phyloP scores from a whole-genome alignment of 2,888 invertebrate species.

The Pristionchus arcanus region DNA sequence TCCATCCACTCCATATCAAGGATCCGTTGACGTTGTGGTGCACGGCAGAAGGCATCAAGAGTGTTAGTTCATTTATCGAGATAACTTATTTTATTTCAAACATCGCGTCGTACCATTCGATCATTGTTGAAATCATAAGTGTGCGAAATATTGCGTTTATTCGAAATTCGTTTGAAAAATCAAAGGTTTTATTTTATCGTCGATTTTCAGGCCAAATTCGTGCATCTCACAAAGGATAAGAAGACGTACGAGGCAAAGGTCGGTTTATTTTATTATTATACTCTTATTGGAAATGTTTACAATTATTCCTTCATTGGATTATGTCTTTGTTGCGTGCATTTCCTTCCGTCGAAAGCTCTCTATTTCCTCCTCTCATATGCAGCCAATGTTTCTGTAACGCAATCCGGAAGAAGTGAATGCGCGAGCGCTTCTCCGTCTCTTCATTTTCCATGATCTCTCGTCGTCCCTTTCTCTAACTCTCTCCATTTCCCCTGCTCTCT shows the following conservation, averaged over 20 bases:
- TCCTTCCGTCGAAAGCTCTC: not conserved
- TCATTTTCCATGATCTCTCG: not conserved
- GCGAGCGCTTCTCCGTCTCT: not conserved
- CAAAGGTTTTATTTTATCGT: too few relatives aligned
- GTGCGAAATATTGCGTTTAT: not conserved
- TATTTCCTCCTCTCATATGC: not conserved
- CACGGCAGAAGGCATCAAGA: conserved; percentile 23
- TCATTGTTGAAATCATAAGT: too few relatives aligned
- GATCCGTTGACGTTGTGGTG: conserved; percentile 1
- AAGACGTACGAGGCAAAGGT: not conserved
- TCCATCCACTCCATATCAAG: not conserved
- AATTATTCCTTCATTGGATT: not conserved
- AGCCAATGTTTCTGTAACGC: conserved; percentile 17
- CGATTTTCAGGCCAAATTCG: conserved; percentile 18
- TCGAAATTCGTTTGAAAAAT: not conserved
- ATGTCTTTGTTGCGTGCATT: not conserved
- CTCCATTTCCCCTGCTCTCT: not conserved
- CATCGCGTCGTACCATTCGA: too few relatives aligned
- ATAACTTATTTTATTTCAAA: too few relatives aligned
- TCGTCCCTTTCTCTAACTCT: not conserved
- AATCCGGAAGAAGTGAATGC: not conserved
- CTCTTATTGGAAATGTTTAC: not conserved
- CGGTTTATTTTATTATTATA: not conserved
- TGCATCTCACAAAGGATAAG: conserved; percentile 26
- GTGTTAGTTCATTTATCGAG: not conserved